Conservation (phyloP, 2,113 vertebrate species). For the Penelope pileata region DNA sequence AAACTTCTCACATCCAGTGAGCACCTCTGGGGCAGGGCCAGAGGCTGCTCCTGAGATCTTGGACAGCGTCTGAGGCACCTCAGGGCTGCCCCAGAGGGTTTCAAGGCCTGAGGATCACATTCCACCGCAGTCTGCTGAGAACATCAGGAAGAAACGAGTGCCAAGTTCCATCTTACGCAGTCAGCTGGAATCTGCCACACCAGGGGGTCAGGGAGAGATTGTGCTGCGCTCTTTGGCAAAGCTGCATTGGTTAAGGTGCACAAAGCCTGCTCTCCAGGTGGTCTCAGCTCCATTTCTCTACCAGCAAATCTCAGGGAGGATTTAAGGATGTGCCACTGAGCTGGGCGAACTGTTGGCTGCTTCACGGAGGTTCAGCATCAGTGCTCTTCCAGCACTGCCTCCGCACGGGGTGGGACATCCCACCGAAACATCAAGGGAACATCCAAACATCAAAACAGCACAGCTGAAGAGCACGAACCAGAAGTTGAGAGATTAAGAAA, state of each 20-base stretch:
- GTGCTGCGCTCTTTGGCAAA: not conserved
- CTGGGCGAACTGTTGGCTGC: rapidly evolving
- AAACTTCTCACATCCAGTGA: not conserved
- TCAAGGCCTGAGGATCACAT: not conserved
- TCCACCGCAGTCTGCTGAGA: not conserved
- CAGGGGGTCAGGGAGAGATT: not conserved
- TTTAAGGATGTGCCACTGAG: not conserved
- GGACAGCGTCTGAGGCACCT: not conserved
- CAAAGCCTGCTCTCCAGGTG: not conserved
- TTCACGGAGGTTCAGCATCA: not conserved
- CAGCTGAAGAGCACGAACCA: not conserved
- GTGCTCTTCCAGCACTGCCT: not conserved
- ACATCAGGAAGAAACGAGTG: not conserved
- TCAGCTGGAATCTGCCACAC: not conserved
- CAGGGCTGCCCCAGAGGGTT: not conserved
- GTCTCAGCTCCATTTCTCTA: not conserved
- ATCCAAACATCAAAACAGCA: not conserved
- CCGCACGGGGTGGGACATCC: not conserved
- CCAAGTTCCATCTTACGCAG: not conserved
- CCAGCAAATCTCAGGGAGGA: not conserved
- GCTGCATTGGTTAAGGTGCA: not conserved
- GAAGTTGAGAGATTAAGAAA: not conserved
- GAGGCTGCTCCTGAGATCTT: not conserved
- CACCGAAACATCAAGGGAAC: not conserved
- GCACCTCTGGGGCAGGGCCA: not conserved